These are phyloP conservation scores for Pediacus dermestoides DNA, from an alignment of 2,888 invertebrate species.

Conservation along the genomic window DNA sequence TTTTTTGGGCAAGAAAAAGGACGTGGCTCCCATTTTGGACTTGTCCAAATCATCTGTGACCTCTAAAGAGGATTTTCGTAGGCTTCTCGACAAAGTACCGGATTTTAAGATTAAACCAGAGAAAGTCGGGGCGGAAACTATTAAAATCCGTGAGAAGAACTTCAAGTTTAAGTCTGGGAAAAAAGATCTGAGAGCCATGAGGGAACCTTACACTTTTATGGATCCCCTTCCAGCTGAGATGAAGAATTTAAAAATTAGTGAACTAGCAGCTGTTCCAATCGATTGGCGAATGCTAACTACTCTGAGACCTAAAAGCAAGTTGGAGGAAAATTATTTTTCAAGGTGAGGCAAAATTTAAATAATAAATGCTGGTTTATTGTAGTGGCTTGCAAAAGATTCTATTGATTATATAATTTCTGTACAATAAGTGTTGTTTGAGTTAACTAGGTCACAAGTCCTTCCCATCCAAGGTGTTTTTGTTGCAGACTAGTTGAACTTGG, in stretches of 20 bases:
- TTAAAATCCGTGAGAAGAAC: constrained; percentile 71
- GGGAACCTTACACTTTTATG: constrained; percentile 62
- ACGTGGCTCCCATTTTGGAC: constrained; percentile 78
- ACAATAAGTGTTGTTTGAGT: no score
- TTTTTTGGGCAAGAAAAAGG: constrained; percentile 78
- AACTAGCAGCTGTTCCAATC: constrained; percentile 79
- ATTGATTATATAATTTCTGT: no score
- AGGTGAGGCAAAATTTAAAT: constrained; percentile 52
- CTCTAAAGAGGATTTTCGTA: constrained; percentile 77
- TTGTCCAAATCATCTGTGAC: constrained; percentile 74
- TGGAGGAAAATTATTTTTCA: constrained; percentile 85
- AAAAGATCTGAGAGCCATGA: constrained; percentile 65
- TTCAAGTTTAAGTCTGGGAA: constrained; percentile 72
- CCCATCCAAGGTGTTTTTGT: no score
- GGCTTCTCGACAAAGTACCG: constrained; percentile 80
- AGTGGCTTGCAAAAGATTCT: no score
- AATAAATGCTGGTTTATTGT: no score
- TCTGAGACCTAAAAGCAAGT: constrained; percentile 75
- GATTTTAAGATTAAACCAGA: constrained; percentile 87
- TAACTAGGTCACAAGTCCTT: no score
- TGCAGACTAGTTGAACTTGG: constrained; percentile 74
- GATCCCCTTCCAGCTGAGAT: constrained; percentile 83
- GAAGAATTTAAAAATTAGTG: constrained; percentile 69
- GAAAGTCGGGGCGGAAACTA: constrained; percentile 74
- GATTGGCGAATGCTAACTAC: constrained; percentile 92